Evolutionary conservation across 2,888 invertebrate genomes (phyloP).

Genomic region (Agrypnus murinus): DNA sequence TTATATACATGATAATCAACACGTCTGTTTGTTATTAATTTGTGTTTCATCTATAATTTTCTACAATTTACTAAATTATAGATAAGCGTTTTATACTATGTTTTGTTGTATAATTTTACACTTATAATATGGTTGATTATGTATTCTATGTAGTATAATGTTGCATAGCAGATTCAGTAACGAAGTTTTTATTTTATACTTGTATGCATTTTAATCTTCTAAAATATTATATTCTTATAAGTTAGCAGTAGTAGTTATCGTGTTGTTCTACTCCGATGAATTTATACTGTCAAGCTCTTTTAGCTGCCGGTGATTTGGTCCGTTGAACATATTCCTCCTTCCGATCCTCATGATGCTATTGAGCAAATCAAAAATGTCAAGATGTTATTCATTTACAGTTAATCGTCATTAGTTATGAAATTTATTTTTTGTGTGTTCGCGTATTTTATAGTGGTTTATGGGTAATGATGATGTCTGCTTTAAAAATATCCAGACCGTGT

Average conservation of each 20-base stretch:
- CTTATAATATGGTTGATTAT: conserved; percentile 14
- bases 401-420: background rate
- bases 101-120: too few species aligned
- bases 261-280: conserved; percentile 3
- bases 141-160: conserved; percentile 1
- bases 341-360: conserved; percentile 1
- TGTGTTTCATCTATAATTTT: background rate
- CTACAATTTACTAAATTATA: conserved; percentile 26
- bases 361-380: conserved; percentile 14
- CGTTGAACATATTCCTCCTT: conserved; percentile 17
- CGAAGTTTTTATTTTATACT: background rate
- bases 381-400: conserved; percentile 22
- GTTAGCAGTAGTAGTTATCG: conserved; percentile 9
- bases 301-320: conserved; percentile 20
- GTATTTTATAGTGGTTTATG: conserved; percentile 11
- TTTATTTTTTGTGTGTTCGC: background rate
- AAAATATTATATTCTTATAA: conserved; percentile 10
- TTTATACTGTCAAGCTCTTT: background rate
- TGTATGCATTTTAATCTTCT: conserved; percentile 14
- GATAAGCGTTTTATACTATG: background rate
- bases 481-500: background rate
- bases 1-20: background rate
- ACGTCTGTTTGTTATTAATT: conserved; percentile 3
- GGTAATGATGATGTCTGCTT: background rate
- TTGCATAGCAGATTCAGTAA: conserved; percentile 5